Conservation (phyloP, 2,888 invertebrate species). For the Rhaphigaster nebulosa region DNA sequence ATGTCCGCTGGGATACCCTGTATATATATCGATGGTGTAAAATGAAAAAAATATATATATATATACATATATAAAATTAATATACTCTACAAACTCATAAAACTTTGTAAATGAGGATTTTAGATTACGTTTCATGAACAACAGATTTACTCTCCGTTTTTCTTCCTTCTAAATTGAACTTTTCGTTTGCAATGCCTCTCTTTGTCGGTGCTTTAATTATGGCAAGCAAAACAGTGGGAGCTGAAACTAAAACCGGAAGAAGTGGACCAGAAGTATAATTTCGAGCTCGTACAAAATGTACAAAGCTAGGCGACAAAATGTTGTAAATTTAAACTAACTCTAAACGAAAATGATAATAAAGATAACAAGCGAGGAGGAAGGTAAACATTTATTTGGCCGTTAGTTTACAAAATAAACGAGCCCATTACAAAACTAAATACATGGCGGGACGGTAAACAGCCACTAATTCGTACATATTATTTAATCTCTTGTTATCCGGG, state of each 20-base stretch:
- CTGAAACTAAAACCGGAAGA: neutral
- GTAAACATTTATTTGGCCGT: constrained; percentile 38
- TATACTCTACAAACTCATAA: neutral
- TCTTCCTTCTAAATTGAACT: neutral
- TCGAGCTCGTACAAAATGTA: neutral
- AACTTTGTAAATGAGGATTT: neutral
- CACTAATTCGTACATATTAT: constrained; percentile 34
- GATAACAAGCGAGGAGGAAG: constrained; percentile 15
- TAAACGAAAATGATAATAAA: constrained; percentile 35
- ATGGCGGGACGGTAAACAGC: neutral
- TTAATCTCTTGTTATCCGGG: constrained; percentile 29
- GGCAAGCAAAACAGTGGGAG: neutral
- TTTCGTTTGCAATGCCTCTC: neutral
- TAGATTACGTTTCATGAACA: neutral
- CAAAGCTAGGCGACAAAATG: constrained; percentile 12
- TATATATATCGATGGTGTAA: no score
- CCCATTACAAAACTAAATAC: constrained; percentile 30
- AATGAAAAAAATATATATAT: no score
- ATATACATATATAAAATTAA: no score
- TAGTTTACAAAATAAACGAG: constrained; percentile 35
- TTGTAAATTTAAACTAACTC: neutral
- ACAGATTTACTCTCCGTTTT: neutral
- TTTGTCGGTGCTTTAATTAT: neutral
- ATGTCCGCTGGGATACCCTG: no score
- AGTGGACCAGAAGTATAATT: constrained; percentile 4